These are phyloP conservation scores for Drosophila sechellia DNA, from an alignment of 1,140 invertebrate genomes.

Conservation along the genomic window DNA sequence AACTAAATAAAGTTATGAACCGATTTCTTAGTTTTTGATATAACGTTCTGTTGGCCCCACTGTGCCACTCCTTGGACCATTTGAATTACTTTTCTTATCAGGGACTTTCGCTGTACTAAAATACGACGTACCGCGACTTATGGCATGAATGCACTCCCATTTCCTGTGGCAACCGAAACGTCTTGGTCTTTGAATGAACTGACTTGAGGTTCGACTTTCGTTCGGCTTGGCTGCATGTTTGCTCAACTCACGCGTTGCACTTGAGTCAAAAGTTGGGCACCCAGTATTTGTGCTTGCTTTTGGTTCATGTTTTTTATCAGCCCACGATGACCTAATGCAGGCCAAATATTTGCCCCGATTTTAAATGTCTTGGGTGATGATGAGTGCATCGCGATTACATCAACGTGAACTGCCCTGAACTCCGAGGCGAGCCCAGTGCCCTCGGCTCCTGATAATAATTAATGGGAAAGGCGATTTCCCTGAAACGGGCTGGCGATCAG, in stretches of 20 bases:
- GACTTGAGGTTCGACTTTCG: constrained; percentile 26
- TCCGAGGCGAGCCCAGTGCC: constrained; percentile 4
- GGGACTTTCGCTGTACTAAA: constrained; percentile 43
- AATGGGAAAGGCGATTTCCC: constrained; percentile 37
- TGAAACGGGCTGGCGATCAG: constrained; percentile 19
- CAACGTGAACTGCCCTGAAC: constrained; percentile 44
- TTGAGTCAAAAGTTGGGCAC: constrained; percentile 27
- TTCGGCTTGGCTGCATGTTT: constrained; percentile 29
- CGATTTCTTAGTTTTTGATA: too few relatives aligned
- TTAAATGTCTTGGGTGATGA: constrained; percentile 25
- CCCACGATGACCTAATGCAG: constrained; percentile 65
- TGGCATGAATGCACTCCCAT: constrained; percentile 47
- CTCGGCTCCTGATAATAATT: constrained; percentile 41
- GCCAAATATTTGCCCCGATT: constrained; percentile 67
- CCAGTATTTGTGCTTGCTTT: constrained; percentile 19
- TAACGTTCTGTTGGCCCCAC: neutral
- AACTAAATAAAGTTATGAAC: too few relatives aligned
- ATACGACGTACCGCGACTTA: constrained; percentile 21
- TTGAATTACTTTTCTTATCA: constrained; percentile 59
- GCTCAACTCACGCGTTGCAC: constrained; percentile 45
- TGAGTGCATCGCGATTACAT: constrained; percentile 51
- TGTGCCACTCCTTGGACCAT: constrained; percentile 22
- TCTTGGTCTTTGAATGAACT: constrained; percentile 4
- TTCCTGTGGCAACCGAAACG: constrained; percentile 49
- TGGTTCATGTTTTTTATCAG: constrained; percentile 49